A percentile compares a stretch with the other conserved stretches of the same genome.
These are phyloP conservation scores for Hemibagrus guttatus DNA, from an alignment of 2,797 vertebrate species.

Conservation along the genomic window DNA sequence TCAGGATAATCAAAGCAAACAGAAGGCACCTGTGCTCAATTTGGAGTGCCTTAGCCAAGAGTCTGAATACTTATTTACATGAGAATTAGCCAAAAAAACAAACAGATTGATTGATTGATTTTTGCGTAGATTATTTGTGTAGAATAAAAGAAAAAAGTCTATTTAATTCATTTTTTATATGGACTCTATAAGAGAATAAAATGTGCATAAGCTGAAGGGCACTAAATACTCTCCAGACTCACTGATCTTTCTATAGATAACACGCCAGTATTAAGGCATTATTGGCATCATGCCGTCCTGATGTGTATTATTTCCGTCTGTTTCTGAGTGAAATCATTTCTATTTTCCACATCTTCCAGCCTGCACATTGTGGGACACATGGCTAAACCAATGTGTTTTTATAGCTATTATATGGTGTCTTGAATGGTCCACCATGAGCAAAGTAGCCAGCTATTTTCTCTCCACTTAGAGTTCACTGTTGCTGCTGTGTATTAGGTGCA, in stretches of 20 bases:
- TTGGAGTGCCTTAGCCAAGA: neutral
- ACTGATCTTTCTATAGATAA: neutral
- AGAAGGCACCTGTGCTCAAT: neutral
- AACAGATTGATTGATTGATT: neutral
- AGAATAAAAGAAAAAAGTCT: neutral
- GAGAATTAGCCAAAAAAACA: neutral
- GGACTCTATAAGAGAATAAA: neutral
- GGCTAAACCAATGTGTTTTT: neutral
- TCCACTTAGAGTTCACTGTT: neutral
- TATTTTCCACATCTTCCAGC: neutral
- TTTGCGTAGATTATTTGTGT: neutral
- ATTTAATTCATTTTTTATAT: neutral
- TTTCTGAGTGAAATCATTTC: neutral
- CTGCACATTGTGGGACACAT: neutral
- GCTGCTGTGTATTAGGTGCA: neutral
- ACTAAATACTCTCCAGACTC: neutral
- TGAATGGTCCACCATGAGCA: neutral
- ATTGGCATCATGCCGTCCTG: neutral
- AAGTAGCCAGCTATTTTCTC: neutral
- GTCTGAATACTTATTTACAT: neutral
- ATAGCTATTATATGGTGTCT: neutral
- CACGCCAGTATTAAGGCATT: neutral
- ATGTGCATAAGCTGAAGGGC: neutral
- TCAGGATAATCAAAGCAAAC: constrained; percentile 17
- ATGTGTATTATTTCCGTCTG: neutral